Evolutionary conservation across 2,113 vertebrate species (phyloP).

Genomic region (Etheostoma spectabile): DNA sequence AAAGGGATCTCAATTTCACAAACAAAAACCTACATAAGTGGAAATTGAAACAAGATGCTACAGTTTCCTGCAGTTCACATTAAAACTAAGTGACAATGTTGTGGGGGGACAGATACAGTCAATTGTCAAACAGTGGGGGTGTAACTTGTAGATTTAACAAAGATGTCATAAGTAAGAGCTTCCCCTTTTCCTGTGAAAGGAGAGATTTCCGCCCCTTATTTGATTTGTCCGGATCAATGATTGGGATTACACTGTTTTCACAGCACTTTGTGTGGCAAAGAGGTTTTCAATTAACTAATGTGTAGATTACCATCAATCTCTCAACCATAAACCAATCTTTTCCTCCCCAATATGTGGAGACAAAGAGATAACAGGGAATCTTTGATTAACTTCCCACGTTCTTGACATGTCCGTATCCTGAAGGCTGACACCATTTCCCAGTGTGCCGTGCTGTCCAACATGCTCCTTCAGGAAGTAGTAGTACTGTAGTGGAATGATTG

Average conservation of each 20-base stretch:
- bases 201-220: slow-evolving; percentile 81
- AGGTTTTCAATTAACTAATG: slow-evolving; percentile 89
- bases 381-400: slow-evolving; percentile 66
- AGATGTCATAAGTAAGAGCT: slow-evolving; percentile 71
- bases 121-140: slow-evolving; percentile 30
- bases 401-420: slow-evolving; percentile 52
- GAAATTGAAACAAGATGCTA: slow-evolving; percentile 9
- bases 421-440: slow-evolving; percentile 44
- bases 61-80: slow-evolving; percentile 8
- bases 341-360: slow-evolving; percentile 51
- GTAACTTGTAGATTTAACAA: slow-evolving; percentile 63
- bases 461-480: slow-evolving; percentile 33
- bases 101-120: slow-evolving; percentile 17
- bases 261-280: slow-evolving; percentile 77
- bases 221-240: slow-evolving; percentile 84
- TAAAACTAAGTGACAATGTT: slow-evolving; percentile 2
- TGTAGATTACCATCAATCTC: slow-evolving; percentile 86
- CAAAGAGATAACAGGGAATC: slow-evolving; percentile 75
- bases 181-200: slow-evolving; percentile 68
- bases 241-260: slow-evolving; percentile 80
- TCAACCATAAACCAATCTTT: slow-evolving; percentile 53
- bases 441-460: slow-evolving; percentile 29
- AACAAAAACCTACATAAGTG: neutral
- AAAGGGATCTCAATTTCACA: slow-evolving; percentile 31
- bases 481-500: neutral